These are phyloP conservation scores for Phenganax subtilis DNA, from an alignment of 92 coral and sea anemone species.

Conservation along the genomic window DNA sequence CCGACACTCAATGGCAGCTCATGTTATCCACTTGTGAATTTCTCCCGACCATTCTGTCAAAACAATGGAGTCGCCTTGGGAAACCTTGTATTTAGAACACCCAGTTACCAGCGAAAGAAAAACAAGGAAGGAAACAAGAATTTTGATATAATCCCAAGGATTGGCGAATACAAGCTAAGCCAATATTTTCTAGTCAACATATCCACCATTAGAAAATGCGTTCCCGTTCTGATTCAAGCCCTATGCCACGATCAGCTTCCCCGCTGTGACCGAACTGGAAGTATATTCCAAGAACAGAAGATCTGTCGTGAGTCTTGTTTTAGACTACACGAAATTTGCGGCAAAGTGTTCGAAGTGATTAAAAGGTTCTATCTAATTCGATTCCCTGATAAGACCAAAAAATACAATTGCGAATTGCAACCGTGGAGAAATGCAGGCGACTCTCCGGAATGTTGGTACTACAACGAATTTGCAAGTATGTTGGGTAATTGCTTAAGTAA, in stretches of 20 bases:
- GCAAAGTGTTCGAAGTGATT: neutral
- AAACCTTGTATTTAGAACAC: neutral
- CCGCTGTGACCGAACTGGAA: neutral
- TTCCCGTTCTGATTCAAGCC: neutral
- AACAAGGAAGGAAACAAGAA: neutral
- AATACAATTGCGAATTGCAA: neutral
- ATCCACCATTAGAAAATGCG: neutral
- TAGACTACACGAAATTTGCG: neutral
- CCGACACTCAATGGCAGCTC: neutral
- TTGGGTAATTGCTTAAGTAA: neutral
- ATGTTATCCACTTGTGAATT: conserved; percentile 9
- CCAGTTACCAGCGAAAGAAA: neutral
- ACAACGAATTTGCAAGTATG: neutral
- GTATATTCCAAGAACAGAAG: neutral
- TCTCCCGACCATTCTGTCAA: conserved; percentile 1
- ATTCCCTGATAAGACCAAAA: neutral
- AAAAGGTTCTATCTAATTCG: neutral
- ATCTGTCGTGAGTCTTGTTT: neutral
- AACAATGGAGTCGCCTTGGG: neutral
- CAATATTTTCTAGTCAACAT: neutral
- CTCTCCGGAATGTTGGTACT: neutral
- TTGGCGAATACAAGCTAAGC: neutral
- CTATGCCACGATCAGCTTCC: neutral
- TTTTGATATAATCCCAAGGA: neutral
- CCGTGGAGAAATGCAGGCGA: neutral